Conservation (phyloP, 2,797 vertebrate species). For the Gila robusta region DNA sequence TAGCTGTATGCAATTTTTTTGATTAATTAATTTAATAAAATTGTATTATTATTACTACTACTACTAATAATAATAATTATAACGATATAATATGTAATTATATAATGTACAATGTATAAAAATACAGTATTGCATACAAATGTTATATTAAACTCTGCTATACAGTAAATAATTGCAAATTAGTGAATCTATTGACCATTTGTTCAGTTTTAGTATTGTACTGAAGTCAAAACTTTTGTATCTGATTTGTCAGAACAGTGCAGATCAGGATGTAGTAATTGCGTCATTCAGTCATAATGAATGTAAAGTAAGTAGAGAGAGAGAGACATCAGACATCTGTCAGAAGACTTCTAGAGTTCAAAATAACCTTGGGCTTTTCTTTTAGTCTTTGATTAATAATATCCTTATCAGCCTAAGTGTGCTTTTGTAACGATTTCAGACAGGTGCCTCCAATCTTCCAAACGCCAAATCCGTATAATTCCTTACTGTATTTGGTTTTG, state of each 20-base stretch:
- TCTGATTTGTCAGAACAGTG: background rate
- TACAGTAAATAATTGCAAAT: background rate
- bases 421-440: slow-evolving; percentile 43
- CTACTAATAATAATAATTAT: background rate
- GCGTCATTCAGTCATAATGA: background rate
- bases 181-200: background rate
- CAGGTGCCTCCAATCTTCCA: slow-evolving; percentile 37
- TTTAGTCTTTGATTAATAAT: slow-evolving; percentile 39
- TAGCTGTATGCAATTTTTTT: background rate
- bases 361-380: slow-evolving; percentile 27
- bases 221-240: background rate
- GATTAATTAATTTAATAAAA: background rate
- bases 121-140: background rate
- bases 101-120: background rate
- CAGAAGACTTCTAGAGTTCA: slow-evolving; percentile 27
- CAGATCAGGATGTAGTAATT: background rate
- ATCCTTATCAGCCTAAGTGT: slow-evolving; percentile 33
- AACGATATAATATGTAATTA: background rate
- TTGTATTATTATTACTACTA: background rate
- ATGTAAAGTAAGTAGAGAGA: background rate
- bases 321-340: slow-evolving; percentile 22
- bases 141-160: background rate
- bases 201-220: background rate
- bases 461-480: slow-evolving; percentile 44
- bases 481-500: slow-evolving; percentile 17